Conservation (phyloP, 2,888 invertebrate species). For the Resseliella maxima region DNA sequence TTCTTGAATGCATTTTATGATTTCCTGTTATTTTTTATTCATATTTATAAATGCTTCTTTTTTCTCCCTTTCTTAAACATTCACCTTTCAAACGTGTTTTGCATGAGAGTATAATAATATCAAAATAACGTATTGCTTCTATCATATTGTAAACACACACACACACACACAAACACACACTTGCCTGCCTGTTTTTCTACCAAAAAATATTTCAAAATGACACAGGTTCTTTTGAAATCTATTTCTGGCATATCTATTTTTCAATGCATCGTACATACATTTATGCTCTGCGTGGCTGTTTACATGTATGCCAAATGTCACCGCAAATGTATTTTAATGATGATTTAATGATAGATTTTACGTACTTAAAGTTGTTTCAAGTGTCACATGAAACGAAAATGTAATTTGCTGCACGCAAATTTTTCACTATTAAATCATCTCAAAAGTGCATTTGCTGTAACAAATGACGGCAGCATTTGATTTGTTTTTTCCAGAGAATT, state of each 20-base stretch:
- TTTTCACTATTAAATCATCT: neutral
- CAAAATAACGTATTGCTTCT: neutral
- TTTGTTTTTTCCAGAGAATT: neutral
- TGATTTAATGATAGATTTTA: neutral
- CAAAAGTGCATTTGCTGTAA: neutral
- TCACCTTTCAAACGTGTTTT: neutral
- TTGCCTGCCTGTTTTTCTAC: neutral
- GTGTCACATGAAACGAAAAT: neutral
- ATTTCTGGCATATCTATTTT: neutral
- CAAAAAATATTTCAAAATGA: neutral
- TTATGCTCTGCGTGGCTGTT: neutral
- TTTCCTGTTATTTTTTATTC: neutral
- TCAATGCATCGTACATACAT: neutral
- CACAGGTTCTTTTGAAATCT: neutral
- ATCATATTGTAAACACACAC: too few species aligned
- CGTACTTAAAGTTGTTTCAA: neutral
- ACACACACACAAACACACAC: too few species aligned
- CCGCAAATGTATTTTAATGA: slow-evolving; percentile 3
- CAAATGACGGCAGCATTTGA: neutral
- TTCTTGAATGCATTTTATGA: neutral
- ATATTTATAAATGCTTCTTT: too few species aligned
- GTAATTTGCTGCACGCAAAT: neutral
- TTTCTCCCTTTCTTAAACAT: neutral
- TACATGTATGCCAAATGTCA: slow-evolving; percentile 5
- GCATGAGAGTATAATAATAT: neutral